Evolutionary conservation across 2,888 invertebrate species (phyloP).

Genomic region (Scaptomyza reducta): DNA sequence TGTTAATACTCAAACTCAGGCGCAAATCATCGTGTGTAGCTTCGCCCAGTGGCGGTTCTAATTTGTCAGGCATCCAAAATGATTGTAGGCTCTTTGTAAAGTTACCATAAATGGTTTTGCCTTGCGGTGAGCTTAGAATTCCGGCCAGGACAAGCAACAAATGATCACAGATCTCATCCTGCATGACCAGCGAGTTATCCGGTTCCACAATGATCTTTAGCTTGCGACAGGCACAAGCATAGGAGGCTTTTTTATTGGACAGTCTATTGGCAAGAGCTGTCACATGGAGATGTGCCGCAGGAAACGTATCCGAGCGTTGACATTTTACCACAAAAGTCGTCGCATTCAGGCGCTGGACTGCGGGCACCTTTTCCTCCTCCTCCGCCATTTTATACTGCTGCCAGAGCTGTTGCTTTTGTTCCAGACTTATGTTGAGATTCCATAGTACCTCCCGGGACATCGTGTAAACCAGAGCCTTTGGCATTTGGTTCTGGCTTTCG

Average conservation of each 20-base stretch:
- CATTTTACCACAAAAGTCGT: slow-evolving; percentile 82
- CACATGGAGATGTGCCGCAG: slow-evolving; percentile 81
- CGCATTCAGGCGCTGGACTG: slow-evolving; percentile 81
- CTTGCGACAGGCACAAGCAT: slow-evolving; percentile 82
- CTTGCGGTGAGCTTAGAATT: slow-evolving; percentile 75
- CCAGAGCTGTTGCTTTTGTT: slow-evolving; percentile 81
- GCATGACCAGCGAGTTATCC: slow-evolving; percentile 81
- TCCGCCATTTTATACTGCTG: slow-evolving; percentile 71
- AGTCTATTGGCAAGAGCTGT: slow-evolving; percentile 71
- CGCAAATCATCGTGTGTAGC: slow-evolving; percentile 49
- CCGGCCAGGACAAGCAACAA: slow-evolving; percentile 81
- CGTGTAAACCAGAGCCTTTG: slow-evolving; percentile 68
- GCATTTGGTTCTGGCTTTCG: slow-evolving; percentile 43
- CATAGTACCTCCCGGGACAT: slow-evolving; percentile 80
- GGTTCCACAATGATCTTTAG: slow-evolving; percentile 82
- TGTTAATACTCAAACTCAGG: slow-evolving; percentile 60
- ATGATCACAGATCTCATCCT: slow-evolving; percentile 84
- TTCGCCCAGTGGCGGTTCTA: slow-evolving; percentile 70
- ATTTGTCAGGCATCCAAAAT: slow-evolving; percentile 79
- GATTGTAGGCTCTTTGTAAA: slow-evolving; percentile 78
- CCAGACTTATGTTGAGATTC: slow-evolving; percentile 77
- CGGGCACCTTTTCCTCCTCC: slow-evolving; percentile 71
- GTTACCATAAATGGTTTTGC: slow-evolving; percentile 74
- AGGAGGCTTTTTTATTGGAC: slow-evolving; percentile 64
- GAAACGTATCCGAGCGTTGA: slow-evolving; percentile 75